Evolutionary conservation across 2,113 vertebrate genomes (phyloP).

Genomic region (Bujurquina vittata): DNA sequence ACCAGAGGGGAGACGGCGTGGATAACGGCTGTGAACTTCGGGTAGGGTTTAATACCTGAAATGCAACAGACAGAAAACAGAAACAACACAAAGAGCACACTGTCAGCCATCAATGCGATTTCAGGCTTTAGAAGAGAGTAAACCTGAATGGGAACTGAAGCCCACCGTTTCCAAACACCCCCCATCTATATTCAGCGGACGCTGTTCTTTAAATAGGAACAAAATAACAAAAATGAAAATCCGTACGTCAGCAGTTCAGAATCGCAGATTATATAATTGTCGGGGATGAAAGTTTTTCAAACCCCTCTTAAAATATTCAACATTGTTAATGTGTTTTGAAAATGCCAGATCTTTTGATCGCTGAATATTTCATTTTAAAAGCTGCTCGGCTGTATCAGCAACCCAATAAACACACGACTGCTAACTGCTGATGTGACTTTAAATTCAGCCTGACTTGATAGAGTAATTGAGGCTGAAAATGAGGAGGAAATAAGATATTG

Average conservation of each 20-base stretch:
- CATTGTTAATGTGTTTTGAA: slow-evolving; percentile 50
- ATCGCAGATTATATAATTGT: slow-evolving; percentile 28
- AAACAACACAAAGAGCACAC: background rate
- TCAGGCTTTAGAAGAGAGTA: background rate
- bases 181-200: slow-evolving; percentile 13
- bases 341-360: slow-evolving; percentile 54
- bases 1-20: slow-evolving; percentile 97
- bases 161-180: slow-evolving; percentile 10
- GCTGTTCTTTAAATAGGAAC: background rate
- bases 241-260: slow-evolving; percentile 20
- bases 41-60: slow-evolving; percentile 91
- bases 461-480: slow-evolving; percentile 63
- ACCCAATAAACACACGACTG: slow-evolving; percentile 22
- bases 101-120: slow-evolving; percentile 16
- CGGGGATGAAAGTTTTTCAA: slow-evolving; percentile 25
- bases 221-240: background rate
- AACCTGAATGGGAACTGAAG: background rate
- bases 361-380: slow-evolving; percentile 54
- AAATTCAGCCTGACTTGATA: slow-evolving; percentile 49
- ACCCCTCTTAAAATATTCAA: slow-evolving; percentile 46
- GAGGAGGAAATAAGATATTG: slow-evolving; percentile 63
- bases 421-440: slow-evolving; percentile 56
- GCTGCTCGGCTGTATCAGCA: slow-evolving; percentile 30
- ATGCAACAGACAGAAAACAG: slow-evolving; percentile 46
- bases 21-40: slow-evolving; percentile 97